These are phyloP conservation scores for Plagodis dolabraria DNA, from an alignment of 2,888 invertebrate genomes.

Conservation along the genomic window DNA sequence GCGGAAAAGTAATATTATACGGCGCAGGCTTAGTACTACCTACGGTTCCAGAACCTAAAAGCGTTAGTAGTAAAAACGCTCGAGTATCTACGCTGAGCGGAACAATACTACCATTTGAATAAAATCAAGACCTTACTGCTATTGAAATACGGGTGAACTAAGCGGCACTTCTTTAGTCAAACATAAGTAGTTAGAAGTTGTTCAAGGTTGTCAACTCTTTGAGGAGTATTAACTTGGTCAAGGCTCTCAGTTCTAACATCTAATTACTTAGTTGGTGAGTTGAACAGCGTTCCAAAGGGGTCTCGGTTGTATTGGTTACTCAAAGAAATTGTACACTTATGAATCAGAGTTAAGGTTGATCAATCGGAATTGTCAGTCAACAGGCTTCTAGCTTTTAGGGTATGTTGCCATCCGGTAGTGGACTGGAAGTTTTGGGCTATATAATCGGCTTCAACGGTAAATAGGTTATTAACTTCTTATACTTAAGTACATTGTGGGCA, in stretches of 20 bases:
- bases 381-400: too few species aligned
- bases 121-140: background rate
- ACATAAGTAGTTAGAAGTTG: constrained; percentile 7
- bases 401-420: too few species aligned
- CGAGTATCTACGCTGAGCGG: background rate
- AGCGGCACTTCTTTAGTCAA: background rate
- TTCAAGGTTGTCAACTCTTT: constrained; percentile 12
- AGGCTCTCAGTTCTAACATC: background rate
- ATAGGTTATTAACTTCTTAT: too few species aligned
- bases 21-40: too few species aligned
- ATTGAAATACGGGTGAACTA: background rate
- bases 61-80: constrained; percentile 2
- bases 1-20: too few species aligned
- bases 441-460: too few species aligned
- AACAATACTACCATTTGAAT: background rate
- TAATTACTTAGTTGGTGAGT: background rate
- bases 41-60: background rate
- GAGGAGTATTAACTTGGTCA: constrained; percentile 14
- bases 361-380: too few species aligned
- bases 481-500: too few species aligned
- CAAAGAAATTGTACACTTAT: too few species aligned
- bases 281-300: background rate
- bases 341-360: too few species aligned
- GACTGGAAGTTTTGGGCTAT: too few species aligned
- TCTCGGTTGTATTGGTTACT: background rate